Percentiles rank a stretch among this genome's conserved stretches.
phyloP scores from a whole-genome alignment of 1,140 invertebrate genomes.

The Heliconius hermathena region DNA sequence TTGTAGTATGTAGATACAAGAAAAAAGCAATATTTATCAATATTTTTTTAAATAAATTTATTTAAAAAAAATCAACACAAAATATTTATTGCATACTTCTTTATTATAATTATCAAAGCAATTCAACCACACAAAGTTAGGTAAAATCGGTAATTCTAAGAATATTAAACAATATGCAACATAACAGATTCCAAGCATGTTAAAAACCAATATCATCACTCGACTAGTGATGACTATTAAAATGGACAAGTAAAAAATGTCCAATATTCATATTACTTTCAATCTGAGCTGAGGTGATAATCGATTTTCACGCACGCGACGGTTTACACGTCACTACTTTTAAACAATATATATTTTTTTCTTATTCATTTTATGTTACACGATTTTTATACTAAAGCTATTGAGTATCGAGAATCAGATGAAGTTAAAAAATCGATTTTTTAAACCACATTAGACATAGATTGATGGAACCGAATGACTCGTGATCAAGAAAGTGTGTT shows the following conservation, averaged over 20 bases:
- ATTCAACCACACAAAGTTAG: too few relatives aligned
- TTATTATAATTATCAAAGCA: too few relatives aligned
- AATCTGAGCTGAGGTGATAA: slow-evolving; percentile 17
- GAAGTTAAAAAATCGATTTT: not conserved
- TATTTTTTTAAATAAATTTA: too few relatives aligned
- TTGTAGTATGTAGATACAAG: too few relatives aligned
- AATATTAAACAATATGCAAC: not conserved
- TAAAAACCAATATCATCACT: not conserved
- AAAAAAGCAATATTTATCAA: too few relatives aligned
- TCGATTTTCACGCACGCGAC: slow-evolving; percentile 32
- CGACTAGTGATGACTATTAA: not conserved
- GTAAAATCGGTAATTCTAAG: too few relatives aligned
- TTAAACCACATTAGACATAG: slow-evolving; percentile 18
- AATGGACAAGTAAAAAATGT: slow-evolving; percentile 14
- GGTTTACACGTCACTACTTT: slow-evolving; percentile 21
- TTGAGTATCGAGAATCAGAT: slow-evolving; percentile 3
- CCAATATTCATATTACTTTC: slow-evolving; percentile 11
- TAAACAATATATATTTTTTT: slow-evolving; percentile 23
- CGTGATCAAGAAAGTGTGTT: slow-evolving; percentile 18
- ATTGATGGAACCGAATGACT: slow-evolving; percentile 16
- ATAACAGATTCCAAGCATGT: too few relatives aligned
- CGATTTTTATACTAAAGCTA: slow-evolving; percentile 8
- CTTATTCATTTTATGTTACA: not conserved
- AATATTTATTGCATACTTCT: too few relatives aligned
- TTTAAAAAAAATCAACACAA: too few relatives aligned